Evolutionary conservation across 1,140 invertebrate genomes (phyloP).

Genomic region (Caenorhabditis latens): DNA sequence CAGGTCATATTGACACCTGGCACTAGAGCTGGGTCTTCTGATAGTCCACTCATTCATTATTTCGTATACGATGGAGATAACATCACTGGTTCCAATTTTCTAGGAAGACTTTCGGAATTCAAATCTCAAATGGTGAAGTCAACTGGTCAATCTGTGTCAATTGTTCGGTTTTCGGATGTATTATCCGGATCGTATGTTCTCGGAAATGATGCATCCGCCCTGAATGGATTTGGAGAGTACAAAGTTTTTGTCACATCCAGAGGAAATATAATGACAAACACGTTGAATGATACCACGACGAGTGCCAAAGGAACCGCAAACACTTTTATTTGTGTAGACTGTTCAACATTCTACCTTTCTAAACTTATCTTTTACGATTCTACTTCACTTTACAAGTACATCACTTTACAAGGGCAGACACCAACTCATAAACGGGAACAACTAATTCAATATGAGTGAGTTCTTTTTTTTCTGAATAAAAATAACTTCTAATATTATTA

Average conservation of each 20-base stretch:
- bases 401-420: conserved; percentile 27
- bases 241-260: neutral
- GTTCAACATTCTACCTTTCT: neutral
- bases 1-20: neutral
- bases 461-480: neutral
- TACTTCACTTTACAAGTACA: neutral
- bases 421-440: conserved; percentile 29
- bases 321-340: neutral
- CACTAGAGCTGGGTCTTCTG: neutral
- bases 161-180: neutral
- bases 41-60: neutral
- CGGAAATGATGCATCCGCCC: conserved; percentile 23
- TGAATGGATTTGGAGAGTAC: conserved; percentile 2
- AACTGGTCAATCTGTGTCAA: neutral
- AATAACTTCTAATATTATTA: neutral
- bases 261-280: no score
- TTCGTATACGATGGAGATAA: conserved; percentile 30
- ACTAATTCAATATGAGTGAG: conserved; percentile 43
- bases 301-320: neutral
- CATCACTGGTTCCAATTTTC: neutral
- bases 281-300: no score
- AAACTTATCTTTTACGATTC: neutral
- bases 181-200: neutral
- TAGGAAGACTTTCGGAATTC: neutral
- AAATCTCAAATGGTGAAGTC: no score